phyloP scores from a whole-genome alignment of 1,140 invertebrate genomes.

The Oedothorax gibbosus region DNA sequence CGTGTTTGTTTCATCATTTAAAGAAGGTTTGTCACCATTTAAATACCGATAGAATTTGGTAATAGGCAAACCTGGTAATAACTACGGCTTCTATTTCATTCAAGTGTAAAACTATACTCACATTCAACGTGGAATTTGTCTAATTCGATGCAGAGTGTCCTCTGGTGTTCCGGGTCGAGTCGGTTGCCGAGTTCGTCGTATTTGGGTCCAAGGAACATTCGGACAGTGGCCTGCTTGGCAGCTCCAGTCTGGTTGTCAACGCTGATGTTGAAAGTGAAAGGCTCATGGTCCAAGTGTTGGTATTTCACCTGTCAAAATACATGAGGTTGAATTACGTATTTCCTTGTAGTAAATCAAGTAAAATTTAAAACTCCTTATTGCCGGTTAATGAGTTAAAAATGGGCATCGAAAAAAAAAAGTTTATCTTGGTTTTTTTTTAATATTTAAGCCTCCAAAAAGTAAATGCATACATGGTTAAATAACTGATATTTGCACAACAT shows the following conservation, averaged over 20 bases:
- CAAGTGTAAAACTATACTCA: slow-evolving; percentile 3
- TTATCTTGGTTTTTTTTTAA: not conserved
- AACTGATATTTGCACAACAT: not conserved
- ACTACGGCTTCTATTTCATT: no score
- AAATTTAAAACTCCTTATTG: not conserved
- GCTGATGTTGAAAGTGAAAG: slow-evolving; percentile 51
- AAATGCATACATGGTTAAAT: not conserved
- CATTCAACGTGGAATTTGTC: slow-evolving; percentile 57
- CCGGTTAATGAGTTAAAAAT: not conserved
- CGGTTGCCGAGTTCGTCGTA: slow-evolving; percentile 53
- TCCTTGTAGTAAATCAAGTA: not conserved
- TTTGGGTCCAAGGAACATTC: slow-evolving; percentile 55
- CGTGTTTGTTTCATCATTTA: no score
- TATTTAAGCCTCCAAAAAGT: not conserved
- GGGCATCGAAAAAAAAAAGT: not conserved
- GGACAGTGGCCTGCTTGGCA: slow-evolving; percentile 60
- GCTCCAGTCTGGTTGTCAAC: slow-evolving; percentile 73
- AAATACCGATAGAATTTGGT: no score
- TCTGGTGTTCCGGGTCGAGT: slow-evolving; percentile 50
- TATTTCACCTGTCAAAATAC: slow-evolving; percentile 28
- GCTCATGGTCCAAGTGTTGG: slow-evolving; percentile 63
- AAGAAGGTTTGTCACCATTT: no score
- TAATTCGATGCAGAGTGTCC: slow-evolving; percentile 63
- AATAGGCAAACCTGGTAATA: no score
- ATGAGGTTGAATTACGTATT: no score